Base-by-base conservation (phyloP, 2,113 vertebrate genomes). In the Dermatemys mawii region DNA sequence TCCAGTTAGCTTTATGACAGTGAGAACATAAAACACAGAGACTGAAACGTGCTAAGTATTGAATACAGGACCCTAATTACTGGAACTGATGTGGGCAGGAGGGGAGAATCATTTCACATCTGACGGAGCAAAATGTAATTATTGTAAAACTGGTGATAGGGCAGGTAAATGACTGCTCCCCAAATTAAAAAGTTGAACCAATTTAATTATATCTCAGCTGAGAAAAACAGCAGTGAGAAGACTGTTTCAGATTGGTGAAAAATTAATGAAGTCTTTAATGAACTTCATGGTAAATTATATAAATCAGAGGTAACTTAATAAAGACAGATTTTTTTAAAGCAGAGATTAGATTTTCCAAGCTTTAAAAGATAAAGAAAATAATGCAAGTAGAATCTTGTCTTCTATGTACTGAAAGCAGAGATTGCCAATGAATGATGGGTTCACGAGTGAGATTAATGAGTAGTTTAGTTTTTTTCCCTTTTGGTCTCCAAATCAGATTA, bases 201-300 rank as follows among this genome's bases (percentile, higher is more conserved):
- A 94, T 95, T 97, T 98, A 98, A 98, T 98, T 97, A 97, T 97
- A 95, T 95, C 89, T 96, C 91, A 84, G 93, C 85, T 97, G 97
- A 97, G 98, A 98, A 97, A 97, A 97, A 48, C 79, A 95, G 54
- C 70, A 95, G 63, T 94, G 96, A 97, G 97, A 97, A 98, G 85
- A 84, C 87, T 92, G 57, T 96, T 97, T 97, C 83, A 98, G 96
- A 95, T 85, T 96, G 86, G 89, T 97, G 93, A 98, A 98, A 98
- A 98, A 98, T 97, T 98, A 98, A 98, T 97, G 94, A 97, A 94
- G 48, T 44, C 84, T 95, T 97, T 98, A 98, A 98, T 98, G 97
- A 98, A 97, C 94, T 97, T 97, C 94, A 94, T 89, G 88, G 95
- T 83, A 96, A 98, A 97, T 97, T 96, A 93, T 89, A 92, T 90